Evolutionary conservation across 2,888 invertebrate species (phyloP), one percentile per base, ranked within the genome.

Genomic region (Gortyna flavago): DNA sequence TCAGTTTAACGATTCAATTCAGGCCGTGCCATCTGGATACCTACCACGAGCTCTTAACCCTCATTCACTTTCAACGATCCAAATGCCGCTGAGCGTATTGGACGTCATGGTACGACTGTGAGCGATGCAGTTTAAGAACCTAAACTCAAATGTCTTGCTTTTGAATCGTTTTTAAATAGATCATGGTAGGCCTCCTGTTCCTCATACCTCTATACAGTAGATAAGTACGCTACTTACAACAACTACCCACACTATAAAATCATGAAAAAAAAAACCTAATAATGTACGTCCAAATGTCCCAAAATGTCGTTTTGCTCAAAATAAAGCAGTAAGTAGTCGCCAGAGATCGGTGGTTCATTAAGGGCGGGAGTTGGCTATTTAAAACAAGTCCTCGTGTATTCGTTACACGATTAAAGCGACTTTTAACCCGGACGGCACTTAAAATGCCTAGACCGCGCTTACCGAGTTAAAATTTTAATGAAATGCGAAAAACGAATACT

Each of bases 381-480:
- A 89, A 91, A 91, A 92, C 91, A 75, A 89, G 89, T 89, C 90
- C 90, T 92, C 91, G 82, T 91, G 92, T 91, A 93, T 92, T 92
- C 93, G 91, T 91, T 92, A 92, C 91, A 92, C 92, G 93, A 92
- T 94, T 93, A 92, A 91, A 91, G 88, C 87, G 92, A 93, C 91
- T 93, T 92, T 93, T 92, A 91, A 91, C 90, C 89, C 88, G 85
- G 74, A 87, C 87, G 87, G 81, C 90, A 92, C 92, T 92, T 92
- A 91, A 92, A 92, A 92, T 90, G 91, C 92, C 92, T 91, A 92
- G 90, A 91, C 93, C 92, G 91, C 90, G 91, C 92, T 93, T 92
- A 91, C 89, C 75, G 92, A 91, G 91, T 92, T 93, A 87, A 93
- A 92, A 92, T 93, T 94, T 94, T 93, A 94, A 94, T 94, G 93